Percentiles rank a stretch among this genome's conserved stretches.
Conservation (phyloP, 2,888 invertebrate species). For the Chymomyza amoena region DNA sequence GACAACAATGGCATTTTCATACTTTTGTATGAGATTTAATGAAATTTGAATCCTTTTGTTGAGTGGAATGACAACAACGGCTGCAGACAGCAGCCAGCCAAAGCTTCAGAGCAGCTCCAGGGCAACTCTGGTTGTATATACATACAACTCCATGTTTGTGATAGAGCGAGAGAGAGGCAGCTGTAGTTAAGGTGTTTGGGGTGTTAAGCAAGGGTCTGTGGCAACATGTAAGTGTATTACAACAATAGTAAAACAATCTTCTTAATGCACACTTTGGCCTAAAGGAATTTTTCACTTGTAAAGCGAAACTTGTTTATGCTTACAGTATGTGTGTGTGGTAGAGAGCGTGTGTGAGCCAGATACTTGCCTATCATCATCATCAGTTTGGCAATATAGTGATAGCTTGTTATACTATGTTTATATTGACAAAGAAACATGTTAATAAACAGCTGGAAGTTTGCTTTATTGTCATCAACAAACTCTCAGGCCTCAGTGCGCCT, state of each 20-base stretch:
- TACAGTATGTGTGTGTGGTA: conserved; percentile 3
- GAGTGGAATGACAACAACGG: conserved; percentile 58
- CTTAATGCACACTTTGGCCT: conserved; percentile 74
- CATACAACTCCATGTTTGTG: neutral
- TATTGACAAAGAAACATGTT: conserved; percentile 70
- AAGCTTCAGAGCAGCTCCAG: conserved; percentile 20
- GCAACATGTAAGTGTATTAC: conserved; percentile 48
- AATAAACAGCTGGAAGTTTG: conserved; percentile 71
- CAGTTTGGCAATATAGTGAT: conserved; percentile 41
- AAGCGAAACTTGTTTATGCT: conserved; percentile 47
- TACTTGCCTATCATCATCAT: conserved; percentile 41
- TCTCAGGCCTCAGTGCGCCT: conserved; percentile 14
- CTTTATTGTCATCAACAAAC: conserved; percentile 63
- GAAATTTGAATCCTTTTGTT: conserved; percentile 74
- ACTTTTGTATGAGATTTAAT: conserved; percentile 73
- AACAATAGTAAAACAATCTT: conserved; percentile 73
- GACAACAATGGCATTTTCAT: conserved; percentile 72
- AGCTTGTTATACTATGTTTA: conserved; percentile 13
- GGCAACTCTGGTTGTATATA: conserved; percentile 7
- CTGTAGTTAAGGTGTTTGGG: neutral
- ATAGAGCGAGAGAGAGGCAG: neutral
- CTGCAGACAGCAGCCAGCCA: neutral
- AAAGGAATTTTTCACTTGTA: conserved; percentile 72
- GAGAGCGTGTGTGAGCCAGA: neutral
- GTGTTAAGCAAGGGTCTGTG: conserved; percentile 7